Percentiles rank a stretch among this genome's conserved stretches.
Conservation (phyloP, 1,140 invertebrate species). For the Drosophila subpulchrella region DNA sequence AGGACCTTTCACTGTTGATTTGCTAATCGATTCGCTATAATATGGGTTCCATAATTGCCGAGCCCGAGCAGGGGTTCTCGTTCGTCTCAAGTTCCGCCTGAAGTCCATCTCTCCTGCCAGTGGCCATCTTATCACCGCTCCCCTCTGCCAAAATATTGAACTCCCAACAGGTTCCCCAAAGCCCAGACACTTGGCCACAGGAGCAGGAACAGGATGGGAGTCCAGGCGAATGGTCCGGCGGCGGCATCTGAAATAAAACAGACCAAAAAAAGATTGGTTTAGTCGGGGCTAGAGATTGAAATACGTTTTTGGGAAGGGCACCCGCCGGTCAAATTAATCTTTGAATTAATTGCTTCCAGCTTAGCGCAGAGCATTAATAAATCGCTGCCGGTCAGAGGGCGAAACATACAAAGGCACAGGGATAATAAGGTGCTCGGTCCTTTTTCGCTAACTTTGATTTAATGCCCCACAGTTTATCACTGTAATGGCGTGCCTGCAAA, state of each 20-base stretch:
- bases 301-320: slow-evolving; percentile 54
- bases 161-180: slow-evolving; percentile 32
- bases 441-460: slow-evolving; percentile 81
- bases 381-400: slow-evolving; percentile 44
- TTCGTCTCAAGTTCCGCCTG: slow-evolving; percentile 9
- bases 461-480: slow-evolving; percentile 78
- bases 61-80: slow-evolving; percentile 13
- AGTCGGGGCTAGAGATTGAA: slow-evolving; percentile 52
- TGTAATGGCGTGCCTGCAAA: slow-evolving; percentile 77
- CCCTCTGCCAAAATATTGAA: background rate
- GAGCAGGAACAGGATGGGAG: slow-evolving; percentile 4
- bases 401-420: slow-evolving; percentile 14
- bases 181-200: slow-evolving; percentile 19
- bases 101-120: slow-evolving; percentile 49
- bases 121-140: slow-evolving; percentile 38
- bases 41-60: slow-evolving; percentile 52
- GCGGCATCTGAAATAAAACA: slow-evolving; percentile 49
- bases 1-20: slow-evolving; percentile 40
- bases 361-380: slow-evolving; percentile 82
- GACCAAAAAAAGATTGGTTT: slow-evolving; percentile 18
- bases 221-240: slow-evolving; percentile 27
- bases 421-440: slow-evolving; percentile 70
- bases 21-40: slow-evolving; percentile 58
- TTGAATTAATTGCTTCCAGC: slow-evolving; percentile 81
- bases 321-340: slow-evolving; percentile 81